Percentiles rank a stretch among this genome's conserved stretches.
phyloP scores from a whole-genome alignment of 2,113 vertebrate species.

The Gadus chalcogrammus region DNA sequence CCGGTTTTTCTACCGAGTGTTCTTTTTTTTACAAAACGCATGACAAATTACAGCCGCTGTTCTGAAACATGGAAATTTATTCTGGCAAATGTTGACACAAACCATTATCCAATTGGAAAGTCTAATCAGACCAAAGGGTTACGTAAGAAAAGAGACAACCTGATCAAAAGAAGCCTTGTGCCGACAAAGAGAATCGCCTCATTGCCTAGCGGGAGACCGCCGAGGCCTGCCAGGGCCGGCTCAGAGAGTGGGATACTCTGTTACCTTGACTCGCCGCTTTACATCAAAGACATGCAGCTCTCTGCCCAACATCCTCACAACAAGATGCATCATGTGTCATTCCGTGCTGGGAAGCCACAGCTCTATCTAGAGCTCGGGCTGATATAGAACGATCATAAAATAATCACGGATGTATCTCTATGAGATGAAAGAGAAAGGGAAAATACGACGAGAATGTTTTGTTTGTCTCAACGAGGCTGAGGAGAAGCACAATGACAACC shows the following conservation, averaged over 20 bases:
- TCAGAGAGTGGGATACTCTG: too few species aligned
- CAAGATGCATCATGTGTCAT: too few species aligned
- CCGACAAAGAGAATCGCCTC: slow-evolving; percentile 36
- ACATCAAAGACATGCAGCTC: slow-evolving; percentile 14
- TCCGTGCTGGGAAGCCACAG: too few species aligned
- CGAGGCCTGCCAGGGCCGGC: neutral
- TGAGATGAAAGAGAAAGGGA: slow-evolving; percentile 15
- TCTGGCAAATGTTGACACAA: slow-evolving; percentile 34
- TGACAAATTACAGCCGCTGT: too few species aligned
- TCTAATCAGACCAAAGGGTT: slow-evolving; percentile 46
- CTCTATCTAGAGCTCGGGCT: too few species aligned
- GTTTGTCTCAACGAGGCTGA: slow-evolving; percentile 19
- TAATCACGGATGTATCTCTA: slow-evolving; percentile 41
- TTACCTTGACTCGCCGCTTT: slow-evolving; percentile 23
- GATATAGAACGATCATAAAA: slow-evolving; percentile 12
- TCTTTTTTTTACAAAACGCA: too few species aligned
- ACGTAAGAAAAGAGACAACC: slow-evolving; percentile 22
- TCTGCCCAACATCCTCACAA: too few species aligned
- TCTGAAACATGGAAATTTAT: slow-evolving; percentile 20
- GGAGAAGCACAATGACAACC: too few species aligned
- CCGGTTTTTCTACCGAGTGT: too few species aligned
- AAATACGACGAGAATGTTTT: too few species aligned
- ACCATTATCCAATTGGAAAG: slow-evolving; percentile 54
- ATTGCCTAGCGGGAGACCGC: slow-evolving; percentile 33
- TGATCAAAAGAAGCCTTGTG: slow-evolving; percentile 47